Evolutionary conservation across 2,888 invertebrate species (phyloP).

Genomic region (Uropetala carovei): DNA sequence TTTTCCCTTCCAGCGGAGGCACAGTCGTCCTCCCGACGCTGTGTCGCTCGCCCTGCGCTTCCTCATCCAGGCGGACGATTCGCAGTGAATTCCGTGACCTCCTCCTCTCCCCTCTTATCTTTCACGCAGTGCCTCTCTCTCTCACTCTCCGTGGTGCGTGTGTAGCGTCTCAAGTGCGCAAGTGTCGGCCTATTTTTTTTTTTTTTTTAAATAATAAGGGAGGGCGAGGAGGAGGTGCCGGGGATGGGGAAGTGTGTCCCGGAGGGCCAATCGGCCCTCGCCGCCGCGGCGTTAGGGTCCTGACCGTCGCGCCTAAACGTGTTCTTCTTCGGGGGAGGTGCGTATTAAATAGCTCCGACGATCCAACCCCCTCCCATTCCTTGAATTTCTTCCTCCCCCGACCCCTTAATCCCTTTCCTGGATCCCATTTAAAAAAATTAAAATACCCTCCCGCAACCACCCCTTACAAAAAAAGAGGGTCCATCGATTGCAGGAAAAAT

Average conservation of each 20-base stretch:
- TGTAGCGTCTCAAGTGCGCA: not conserved
- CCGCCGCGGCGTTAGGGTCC: constrained; percentile 36
- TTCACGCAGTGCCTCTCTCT: not conserved
- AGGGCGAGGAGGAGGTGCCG: not conserved
- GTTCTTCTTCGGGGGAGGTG: constrained; percentile 42
- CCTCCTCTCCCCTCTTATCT: not conserved
- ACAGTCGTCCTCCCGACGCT: not conserved
- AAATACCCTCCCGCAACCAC: not conserved
- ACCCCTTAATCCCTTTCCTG: not conserved
- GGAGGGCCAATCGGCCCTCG: constrained; percentile 6
- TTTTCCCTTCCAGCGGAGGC: not conserved
- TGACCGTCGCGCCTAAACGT: constrained; percentile 44
- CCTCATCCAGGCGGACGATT: not conserved
- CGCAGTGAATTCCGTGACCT: not conserved
- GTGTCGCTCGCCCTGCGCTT: not conserved
- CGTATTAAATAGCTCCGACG: constrained; percentile 17
- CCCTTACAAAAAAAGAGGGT: too few species aligned
- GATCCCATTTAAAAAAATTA: not conserved
- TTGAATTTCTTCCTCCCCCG: not conserved
- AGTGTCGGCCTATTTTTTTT: not conserved
- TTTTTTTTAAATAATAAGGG: too few species aligned
- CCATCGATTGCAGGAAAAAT: not conserved
- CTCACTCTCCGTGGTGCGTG: not conserved
- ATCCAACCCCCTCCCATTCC: not conserved
- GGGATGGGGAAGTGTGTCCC: not conserved